Evolutionary conservation across 1,140 invertebrate species (phyloP), one percentile per base, ranked within the genome.

Genomic region (Chelonus insularis): DNA sequence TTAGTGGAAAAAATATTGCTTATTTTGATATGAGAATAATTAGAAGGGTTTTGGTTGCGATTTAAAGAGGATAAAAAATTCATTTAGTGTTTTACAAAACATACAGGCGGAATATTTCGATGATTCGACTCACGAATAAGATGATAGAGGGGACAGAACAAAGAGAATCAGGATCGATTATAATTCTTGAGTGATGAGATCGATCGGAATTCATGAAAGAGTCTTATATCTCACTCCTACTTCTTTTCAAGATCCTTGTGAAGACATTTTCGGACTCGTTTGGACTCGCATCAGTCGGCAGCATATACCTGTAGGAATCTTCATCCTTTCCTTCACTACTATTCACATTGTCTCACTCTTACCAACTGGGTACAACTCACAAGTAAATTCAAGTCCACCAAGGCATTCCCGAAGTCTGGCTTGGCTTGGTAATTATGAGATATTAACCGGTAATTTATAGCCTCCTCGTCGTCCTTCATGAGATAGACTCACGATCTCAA

Each of bases 391-490:
- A 18, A 39, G 6, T 55, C 34, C 36, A 29, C 64, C 58, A 55
- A 67, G 63, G 66, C 68, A 72, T 73, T 71, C 72, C 65, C 69
- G 14, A 54, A 68, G 67, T 69, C 68, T 72, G 64, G 52, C 64
- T 65, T 60, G 62, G 32, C 62, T 68, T 64, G 63, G 67, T 73
- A 74, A 73, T 74, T 74, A 74, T 70, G 72, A 74, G 69, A 76
- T 76, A 74, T 74, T 74, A 74, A 70, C 62, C 70, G 56, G 67
- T 74, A 74, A 73, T 74, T 73, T 76, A 74, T 74, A 70, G 67
- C 68, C 68, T 63, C 66, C 65, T 69, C 66, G 64, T 60, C 60
- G 67, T 66, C 67, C 68, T 66, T 74, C 64, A 61, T 64, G 50
- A 68, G 67, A 62, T 56, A 64, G 62, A 65, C 62, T 66, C 62